Evolutionary conservation across 2,113 vertebrate species (phyloP), one percentile per base, ranked within the genome.

Genomic region (Cyphomyrus discorhynchus): DNA sequence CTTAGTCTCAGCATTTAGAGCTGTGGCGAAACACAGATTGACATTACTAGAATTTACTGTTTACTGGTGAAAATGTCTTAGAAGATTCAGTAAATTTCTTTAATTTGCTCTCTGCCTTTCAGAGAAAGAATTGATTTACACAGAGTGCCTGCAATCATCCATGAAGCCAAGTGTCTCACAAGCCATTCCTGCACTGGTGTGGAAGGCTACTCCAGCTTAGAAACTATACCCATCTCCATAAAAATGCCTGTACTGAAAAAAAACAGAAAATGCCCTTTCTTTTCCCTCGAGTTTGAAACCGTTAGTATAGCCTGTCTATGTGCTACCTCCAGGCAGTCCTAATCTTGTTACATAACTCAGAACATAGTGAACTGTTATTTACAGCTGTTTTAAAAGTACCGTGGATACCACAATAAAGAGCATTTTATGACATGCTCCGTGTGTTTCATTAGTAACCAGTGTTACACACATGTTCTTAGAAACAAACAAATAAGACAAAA

Each of bases 241-340:
- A 93, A 92, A 80, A 94, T 96, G 92, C 96, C 96, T 0, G 95
- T 96, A 39, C 94, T 96, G 17, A 93, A 92, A 92, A 95, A 94
- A 66, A 95, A 95, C 92, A 91, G 94, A 27, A 90, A 13, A 88
- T 96, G 95, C 90, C 49, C 92, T 58, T 93, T 92, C 83, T 95
- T 94, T 92, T 94, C 95, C 5, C 88, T 96, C 89, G 95, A 96
- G 66, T 96, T 94, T 58, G 95, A 96, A 92, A 70, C 95, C 17
- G 92, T 96, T 83, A 96, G 92, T 35, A 93, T 96, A 9, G 96
- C 96, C 0, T 96, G 96, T 91, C 90, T 96, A 92, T 96, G 96
- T 90, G 96, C 95, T 2, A 91, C 93, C 19, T 92, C 96, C 87
- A 93, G 96, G 84, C 92, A 93, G 53, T 94, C 56, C 91, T 95